A percentile compares a stretch with the other conserved stretches of the same genome.
Conservation (phyloP, 2,113 vertebrate genomes). For the Ploceus nigricollis region DNA sequence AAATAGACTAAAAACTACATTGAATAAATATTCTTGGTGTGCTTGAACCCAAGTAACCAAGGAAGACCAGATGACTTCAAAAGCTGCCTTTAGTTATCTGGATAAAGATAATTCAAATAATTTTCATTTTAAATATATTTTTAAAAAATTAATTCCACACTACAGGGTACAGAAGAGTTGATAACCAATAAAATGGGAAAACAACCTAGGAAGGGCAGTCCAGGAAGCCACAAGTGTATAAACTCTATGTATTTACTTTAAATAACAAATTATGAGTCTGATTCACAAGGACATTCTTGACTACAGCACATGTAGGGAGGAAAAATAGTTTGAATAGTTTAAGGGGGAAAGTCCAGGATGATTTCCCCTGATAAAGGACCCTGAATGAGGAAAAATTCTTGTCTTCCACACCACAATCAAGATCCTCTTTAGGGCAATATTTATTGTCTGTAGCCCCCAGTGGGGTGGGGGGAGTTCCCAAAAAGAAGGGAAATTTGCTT, state of each 20-base stretch:
- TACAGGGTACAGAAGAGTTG: not conserved
- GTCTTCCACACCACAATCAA: not conserved
- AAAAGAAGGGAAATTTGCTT: not conserved
- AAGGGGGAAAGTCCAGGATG: not conserved
- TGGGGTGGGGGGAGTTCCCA: not conserved
- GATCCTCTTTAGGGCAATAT: not conserved
- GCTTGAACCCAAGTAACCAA: not conserved
- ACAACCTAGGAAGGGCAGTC: not conserved
- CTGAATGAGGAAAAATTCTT: not conserved
- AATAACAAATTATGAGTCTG: not conserved
- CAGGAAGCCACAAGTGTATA: not conserved
- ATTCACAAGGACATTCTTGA: not conserved
- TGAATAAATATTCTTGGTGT: not conserved
- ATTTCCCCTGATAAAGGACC: not conserved
- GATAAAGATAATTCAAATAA: not conserved
- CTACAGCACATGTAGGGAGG: not conserved
- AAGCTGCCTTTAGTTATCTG: not conserved
- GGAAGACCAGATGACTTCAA: not conserved
- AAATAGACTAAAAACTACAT: not conserved
- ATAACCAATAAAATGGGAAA: not conserved
- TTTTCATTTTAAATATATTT: not conserved
- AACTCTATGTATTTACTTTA: not conserved
- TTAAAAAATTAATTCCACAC: not conserved
- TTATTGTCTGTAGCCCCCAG: rapidly evolving
- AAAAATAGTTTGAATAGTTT: not conserved